phyloP scores from a whole-genome alignment of 53 echinoderm and acorn worm genomes.

The Antedon mediterranea region DNA sequence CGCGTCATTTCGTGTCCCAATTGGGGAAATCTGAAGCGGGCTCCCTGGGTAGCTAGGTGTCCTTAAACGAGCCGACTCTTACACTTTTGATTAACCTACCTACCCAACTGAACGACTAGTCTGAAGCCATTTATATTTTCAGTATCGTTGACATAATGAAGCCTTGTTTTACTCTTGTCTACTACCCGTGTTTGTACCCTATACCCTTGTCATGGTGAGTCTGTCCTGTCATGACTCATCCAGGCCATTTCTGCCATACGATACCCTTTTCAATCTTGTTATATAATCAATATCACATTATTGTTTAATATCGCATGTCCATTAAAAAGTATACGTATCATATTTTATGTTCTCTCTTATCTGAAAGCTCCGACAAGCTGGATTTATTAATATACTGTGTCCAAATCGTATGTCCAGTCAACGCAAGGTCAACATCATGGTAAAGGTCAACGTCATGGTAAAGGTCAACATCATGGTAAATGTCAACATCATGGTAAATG shows the following conservation, averaged over 20 bases:
- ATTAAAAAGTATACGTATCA: too few species aligned
- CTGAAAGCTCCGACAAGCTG: too few species aligned
- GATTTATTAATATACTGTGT: too few species aligned
- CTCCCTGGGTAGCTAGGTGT: background rate
- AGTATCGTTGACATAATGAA: background rate
- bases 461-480: too few species aligned
- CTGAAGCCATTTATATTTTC: background rate
- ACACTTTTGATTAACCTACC: background rate
- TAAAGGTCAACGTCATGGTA: too few species aligned
- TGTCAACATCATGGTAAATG: too few species aligned
- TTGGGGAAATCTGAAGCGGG: background rate
- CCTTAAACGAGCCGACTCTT: background rate
- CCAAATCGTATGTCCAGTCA: too few species aligned
- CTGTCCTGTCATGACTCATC: background rate
- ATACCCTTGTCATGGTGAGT: background rate
- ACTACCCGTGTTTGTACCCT: background rate
- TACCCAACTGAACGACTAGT: too few species aligned
- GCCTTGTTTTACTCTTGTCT: background rate
- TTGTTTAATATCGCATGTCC: too few species aligned
- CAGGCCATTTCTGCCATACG: background rate
- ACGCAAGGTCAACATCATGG: too few species aligned
- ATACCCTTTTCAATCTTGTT: background rate
- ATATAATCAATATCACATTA: background rate
- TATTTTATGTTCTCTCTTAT: too few species aligned
- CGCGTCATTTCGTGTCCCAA: background rate